Base-by-base conservation (phyloP, 2,113 vertebrate species). In the Triplophysa tibetana region DNA sequence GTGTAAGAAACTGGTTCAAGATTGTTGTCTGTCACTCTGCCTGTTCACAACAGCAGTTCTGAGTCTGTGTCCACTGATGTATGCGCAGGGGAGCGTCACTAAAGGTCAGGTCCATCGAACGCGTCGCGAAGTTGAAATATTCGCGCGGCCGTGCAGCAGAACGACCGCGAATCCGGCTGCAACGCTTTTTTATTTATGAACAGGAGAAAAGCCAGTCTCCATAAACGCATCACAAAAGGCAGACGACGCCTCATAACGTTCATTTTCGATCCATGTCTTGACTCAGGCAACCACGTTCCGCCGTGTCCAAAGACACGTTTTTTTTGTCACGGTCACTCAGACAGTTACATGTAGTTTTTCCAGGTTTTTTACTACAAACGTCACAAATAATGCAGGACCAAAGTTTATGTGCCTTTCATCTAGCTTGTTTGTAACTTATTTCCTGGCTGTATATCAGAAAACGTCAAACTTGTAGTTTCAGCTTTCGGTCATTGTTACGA, bases 361-460 rank as follows among this genome's bases (percentile, higher is more conserved):
- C 10, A 81, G 56, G 41, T 80, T 90, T 91, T 89, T 78, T 89
- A 86, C 78, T 85, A 80, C 84, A 86, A 86, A 78, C 83, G 72
- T 87, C 82, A 91, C 85, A 76, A 78, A 90, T 90, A 92, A 92
- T 66, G 90, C 76, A 87, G 91, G 92, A 95, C 94, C 93, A 94
- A 96, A 95, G 93, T 93, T 93, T 89, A 93, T 92, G 94, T 95
- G 94, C 95, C 94, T 95, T 89, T 95, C 80, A 86, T 70, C 91
- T 89, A 86, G 90, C 87, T 85, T 88, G 79, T 82, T 84, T 87
- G 84, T 88, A 84, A 63, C 62, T 77, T 87, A 85, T 89, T 88
- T 91, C 79, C 76, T 79, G 81, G 16, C 86, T 91, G 78, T 72
- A 86, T 81, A 88, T 78, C 89, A 87, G 45, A 90, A 85, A 78